These are phyloP conservation scores for Pungitius pungitius DNA, from an alignment of 2,113 vertebrate genomes.

Conservation along the genomic window DNA sequence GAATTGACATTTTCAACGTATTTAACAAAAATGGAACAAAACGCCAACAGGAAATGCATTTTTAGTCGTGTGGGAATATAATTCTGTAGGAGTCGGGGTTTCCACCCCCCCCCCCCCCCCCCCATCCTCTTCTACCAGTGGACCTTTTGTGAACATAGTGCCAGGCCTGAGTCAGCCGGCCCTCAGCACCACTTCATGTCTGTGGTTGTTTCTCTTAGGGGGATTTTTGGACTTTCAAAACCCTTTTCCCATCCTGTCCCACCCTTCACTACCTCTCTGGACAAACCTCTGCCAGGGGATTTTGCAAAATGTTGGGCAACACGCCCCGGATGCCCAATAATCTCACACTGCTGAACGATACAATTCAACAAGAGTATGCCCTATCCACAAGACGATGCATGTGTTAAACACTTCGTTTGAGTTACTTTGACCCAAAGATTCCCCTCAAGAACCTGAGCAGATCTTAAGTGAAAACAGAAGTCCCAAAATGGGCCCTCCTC, in stretches of 20 bases:
- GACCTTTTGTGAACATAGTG: slow-evolving; percentile 15
- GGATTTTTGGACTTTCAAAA: slow-evolving; percentile 50
- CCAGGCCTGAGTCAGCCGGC: slow-evolving; percentile 45
- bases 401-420: neutral
- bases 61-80: neutral
- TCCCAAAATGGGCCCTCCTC: slow-evolving; percentile 26
- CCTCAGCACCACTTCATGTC: slow-evolving; percentile 30
- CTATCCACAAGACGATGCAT: neutral
- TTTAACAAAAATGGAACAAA: slow-evolving; percentile 7
- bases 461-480: slow-evolving; percentile 61
- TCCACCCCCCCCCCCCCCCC: too few species aligned
- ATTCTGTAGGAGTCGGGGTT: neutral
- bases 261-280: neutral
- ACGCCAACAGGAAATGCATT: neutral
- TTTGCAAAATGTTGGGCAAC: slow-evolving; percentile 24
- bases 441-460: slow-evolving; percentile 6
- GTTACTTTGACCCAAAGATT: slow-evolving; percentile 19
- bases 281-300: neutral
- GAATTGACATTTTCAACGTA: neutral
- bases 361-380: neutral
- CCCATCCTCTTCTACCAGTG: slow-evolving; percentile 5
- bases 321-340: slow-evolving; percentile 6
- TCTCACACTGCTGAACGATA: neutral
- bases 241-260: slow-evolving; percentile 13
- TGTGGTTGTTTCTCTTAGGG: slow-evolving; percentile 38